Evolutionary conservation across 2,113 vertebrate genomes (phyloP).

Genomic region (Synchiropus splendidus): DNA sequence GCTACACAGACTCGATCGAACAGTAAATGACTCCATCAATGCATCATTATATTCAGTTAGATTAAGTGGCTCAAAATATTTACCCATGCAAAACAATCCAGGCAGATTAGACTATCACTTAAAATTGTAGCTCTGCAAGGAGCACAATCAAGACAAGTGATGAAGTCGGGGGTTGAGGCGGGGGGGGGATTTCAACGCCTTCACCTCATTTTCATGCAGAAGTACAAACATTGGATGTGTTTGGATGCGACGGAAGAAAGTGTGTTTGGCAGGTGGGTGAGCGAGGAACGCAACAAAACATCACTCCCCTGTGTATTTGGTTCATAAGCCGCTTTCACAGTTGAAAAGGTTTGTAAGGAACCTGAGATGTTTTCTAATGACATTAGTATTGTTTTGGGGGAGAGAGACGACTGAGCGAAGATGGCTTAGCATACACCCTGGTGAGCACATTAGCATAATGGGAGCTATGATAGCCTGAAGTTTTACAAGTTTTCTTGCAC

Average conservation of each 20-base stretch:
- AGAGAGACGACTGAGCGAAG: constrained; percentile 8
- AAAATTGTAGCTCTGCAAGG: constrained; percentile 48
- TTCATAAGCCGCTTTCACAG: constrained; percentile 40
- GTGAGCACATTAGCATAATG: constrained; percentile 22
- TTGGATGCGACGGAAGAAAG: constrained; percentile 22
- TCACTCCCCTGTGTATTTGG: constrained; percentile 36
- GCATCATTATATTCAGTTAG: constrained; percentile 70
- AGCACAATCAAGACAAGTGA: constrained; percentile 42
- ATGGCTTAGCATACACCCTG: constrained; percentile 12
- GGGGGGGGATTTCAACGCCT: constrained; percentile 23
- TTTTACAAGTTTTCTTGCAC: not conserved
- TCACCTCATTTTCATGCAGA: constrained; percentile 23
- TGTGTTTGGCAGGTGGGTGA: constrained; percentile 20
- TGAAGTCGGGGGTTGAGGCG: not conserved
- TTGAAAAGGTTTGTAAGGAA: constrained; percentile 26
- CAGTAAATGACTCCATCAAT: constrained; percentile 74
- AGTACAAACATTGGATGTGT: constrained; percentile 26
- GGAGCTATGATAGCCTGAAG: constrained; percentile 9
- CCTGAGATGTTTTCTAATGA: constrained; percentile 41
- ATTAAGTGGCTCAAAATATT: constrained; percentile 73
- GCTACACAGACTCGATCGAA: constrained; percentile 62
- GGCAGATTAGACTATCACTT: constrained; percentile 65
- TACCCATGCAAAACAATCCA: constrained; percentile 73
- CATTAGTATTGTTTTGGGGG: constrained; percentile 15
- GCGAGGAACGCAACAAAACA: constrained; percentile 24